A percentile compares a stretch with the other conserved stretches of the same genome.
These are phyloP conservation scores for Doryteuthis pealeii DNA, from an alignment of 1,140 invertebrate species.

Conservation along the genomic window DNA sequence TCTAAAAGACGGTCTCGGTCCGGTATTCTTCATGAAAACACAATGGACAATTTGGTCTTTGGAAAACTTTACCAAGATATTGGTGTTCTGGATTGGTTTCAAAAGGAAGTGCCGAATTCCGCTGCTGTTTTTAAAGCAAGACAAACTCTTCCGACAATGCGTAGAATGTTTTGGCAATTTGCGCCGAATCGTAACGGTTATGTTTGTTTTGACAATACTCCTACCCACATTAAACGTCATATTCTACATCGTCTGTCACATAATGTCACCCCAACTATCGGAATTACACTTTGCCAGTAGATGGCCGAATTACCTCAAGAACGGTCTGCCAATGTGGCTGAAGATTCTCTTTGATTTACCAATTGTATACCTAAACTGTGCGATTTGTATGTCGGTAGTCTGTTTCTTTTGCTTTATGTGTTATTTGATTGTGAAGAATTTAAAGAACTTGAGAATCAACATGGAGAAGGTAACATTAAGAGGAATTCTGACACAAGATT, in stretches of 20 bases:
- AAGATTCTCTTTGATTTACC: not conserved
- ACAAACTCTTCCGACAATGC: no score
- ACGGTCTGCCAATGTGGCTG: not conserved
- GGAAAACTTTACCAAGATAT: not conserved
- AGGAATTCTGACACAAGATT: not conserved
- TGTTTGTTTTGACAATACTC: no score
- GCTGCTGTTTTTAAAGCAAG: not conserved
- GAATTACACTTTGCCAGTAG: not conserved
- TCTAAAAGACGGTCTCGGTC: not conserved
- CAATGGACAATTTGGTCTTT: not conserved
- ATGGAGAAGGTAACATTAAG: not conserved
- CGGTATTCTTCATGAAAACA: not conserved
- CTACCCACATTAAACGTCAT: no score
- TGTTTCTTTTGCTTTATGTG: not conserved
- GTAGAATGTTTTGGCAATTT: no score
- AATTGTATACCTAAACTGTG: not conserved
- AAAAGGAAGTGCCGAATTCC: not conserved
- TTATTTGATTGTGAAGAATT: not conserved
- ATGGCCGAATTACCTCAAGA: not conserved
- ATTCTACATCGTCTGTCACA: no score
- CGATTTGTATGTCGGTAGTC: not conserved
- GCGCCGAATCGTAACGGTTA: no score
- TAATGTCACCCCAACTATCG: no score
- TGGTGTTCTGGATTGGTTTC: not conserved
- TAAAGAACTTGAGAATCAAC: not conserved